These are phyloP conservation scores for Drosophila aldrichi DNA, from an alignment of 2,888 invertebrate species.

Conservation along the genomic window DNA sequence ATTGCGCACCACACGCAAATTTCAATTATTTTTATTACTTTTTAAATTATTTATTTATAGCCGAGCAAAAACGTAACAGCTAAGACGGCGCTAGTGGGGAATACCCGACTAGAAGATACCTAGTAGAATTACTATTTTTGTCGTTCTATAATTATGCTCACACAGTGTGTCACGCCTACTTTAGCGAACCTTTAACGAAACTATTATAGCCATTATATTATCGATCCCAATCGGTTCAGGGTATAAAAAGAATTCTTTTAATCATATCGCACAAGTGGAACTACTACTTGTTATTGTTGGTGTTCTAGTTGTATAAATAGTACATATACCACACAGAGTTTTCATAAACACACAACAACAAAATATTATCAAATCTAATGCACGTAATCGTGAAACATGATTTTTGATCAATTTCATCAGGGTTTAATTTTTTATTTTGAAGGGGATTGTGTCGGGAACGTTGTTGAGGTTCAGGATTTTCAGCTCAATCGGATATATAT, in stretches of 20 bases:
- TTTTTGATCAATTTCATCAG: conserved; percentile 14
- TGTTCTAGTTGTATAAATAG: not conserved
- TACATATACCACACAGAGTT: not conserved
- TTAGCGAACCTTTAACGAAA: no score
- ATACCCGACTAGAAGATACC: not conserved
- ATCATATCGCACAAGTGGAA: conserved; percentile 61
- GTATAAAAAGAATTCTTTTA: conserved; percentile 28
- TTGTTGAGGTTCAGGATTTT: not conserved
- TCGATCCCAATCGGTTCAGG: no score
- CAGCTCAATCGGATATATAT: not conserved
- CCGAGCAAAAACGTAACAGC: conserved; percentile 6
- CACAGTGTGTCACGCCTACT: no score
- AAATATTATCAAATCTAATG: conserved; percentile 7
- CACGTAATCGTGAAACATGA: conserved; percentile 30
- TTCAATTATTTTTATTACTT: conserved; percentile 52
- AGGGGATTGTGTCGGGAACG: conserved; percentile 1
- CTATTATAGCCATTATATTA: not conserved
- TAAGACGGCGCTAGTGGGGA: not conserved
- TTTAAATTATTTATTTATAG: conserved; percentile 38
- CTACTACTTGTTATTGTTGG: conserved; percentile 20
- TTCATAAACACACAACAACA: conserved; percentile 19
- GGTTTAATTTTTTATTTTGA: not conserved
- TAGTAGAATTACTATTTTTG: not conserved
- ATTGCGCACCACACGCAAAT: conserved; percentile 46
- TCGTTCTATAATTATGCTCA: no score